A percentile compares a stretch with the other conserved stretches of the same genome.
These are phyloP conservation scores for Amiota communis DNA, from an alignment of 2,888 invertebrate genomes.

Conservation along the genomic window DNA sequence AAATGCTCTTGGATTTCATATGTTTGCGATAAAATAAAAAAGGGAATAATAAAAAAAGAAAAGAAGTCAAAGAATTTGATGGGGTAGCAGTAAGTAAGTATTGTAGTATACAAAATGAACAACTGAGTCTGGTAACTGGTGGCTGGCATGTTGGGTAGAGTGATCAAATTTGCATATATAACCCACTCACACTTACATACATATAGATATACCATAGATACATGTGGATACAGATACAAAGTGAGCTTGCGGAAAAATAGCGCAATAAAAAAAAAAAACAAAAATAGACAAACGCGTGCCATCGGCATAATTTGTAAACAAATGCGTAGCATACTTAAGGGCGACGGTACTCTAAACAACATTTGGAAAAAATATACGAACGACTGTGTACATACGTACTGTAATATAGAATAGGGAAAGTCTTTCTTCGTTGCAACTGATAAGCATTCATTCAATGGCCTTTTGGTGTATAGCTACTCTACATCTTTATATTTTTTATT, in stretches of 20 bases:
- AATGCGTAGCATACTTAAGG: conserved; percentile 51
- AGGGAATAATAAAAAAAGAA: background rate
- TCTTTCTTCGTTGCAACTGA: conserved; percentile 1
- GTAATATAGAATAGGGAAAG: too few relatives aligned
- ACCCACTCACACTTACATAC: conserved; percentile 21
- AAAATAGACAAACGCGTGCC: conserved; percentile 53
- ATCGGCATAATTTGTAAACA: conserved; percentile 52
- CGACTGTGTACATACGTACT: background rate
- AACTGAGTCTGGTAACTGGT: conserved; percentile 14
- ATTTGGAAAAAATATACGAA: background rate
- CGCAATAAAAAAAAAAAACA: conserved; percentile 15
- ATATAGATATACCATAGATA: conserved; percentile 48
- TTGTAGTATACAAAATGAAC: background rate
- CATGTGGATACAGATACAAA: conserved; percentile 36
- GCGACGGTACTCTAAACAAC: conserved; percentile 41
- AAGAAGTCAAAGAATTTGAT: background rate
- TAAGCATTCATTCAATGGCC: background rate
- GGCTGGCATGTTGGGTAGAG: conserved; percentile 16
- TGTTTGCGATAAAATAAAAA: conserved; percentile 54
- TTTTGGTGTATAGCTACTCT: too few relatives aligned
- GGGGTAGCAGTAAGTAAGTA: too few relatives aligned
- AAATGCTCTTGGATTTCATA: conserved; percentile 35
- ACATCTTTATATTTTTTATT: conserved; percentile 39
- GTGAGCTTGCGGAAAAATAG: background rate
- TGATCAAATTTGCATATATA: conserved; percentile 56